Conservation (phyloP, 2,113 vertebrate genomes). For the Rousettus leschenaultii region DNA sequence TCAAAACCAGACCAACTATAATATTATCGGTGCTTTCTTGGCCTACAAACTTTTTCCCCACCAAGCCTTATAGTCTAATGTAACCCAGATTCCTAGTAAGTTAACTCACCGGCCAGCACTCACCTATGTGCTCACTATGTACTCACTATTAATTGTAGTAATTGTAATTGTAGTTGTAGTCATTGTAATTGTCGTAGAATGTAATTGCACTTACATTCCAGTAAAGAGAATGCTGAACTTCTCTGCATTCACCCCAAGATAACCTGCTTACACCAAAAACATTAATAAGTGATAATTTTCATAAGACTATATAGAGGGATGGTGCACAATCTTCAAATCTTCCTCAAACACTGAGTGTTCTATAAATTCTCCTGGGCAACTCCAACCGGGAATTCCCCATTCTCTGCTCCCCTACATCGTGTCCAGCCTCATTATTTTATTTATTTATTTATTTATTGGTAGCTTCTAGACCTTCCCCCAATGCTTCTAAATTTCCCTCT, state of each 20-base stretch:
- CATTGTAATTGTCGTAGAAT: too few relatives aligned
- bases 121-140: not conserved
- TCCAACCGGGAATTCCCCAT: not conserved
- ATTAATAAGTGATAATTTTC: not conserved
- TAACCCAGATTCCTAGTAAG: not conserved
- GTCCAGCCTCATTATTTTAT: not conserved
- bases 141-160: too few relatives aligned
- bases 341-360: not conserved
- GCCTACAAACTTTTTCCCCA: not conserved
- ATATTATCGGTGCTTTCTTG: not conserved
- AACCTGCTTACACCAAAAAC: not conserved
- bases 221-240: not conserved
- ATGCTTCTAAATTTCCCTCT: not conserved
- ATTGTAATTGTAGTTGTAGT: too few relatives aligned
- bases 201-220: not conserved
- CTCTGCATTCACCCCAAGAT: not conserved
- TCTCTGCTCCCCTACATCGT: not conserved
- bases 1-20: not conserved
- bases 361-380: not conserved
- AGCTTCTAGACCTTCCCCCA: not conserved
- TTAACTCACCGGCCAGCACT: not conserved
- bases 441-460: not conserved
- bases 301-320: not conserved
- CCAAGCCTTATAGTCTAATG: not conserved
- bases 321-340: not conserved